Conservation (phyloP, 2,113 vertebrate species). For the Arothron firmamentum region DNA sequence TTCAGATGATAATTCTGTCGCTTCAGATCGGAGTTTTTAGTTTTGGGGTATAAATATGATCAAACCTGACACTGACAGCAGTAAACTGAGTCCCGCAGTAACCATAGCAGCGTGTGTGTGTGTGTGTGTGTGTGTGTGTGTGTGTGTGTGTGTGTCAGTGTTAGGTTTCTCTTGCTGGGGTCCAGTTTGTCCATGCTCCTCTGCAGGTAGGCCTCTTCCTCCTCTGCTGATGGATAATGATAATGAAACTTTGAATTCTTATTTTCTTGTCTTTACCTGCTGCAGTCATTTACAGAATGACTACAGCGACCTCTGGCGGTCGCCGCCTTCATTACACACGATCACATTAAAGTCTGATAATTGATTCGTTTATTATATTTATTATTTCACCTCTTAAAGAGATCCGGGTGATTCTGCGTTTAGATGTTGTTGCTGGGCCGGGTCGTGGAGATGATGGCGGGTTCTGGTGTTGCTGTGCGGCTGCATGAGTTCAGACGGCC, state of each 20-base stretch:
- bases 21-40: too few species aligned
- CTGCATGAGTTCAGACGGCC: not conserved
- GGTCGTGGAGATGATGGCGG: not conserved
- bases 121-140: too few species aligned
- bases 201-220: too few species aligned
- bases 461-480: not conserved
- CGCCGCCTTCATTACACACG: not conserved
- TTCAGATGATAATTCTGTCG: too few species aligned
- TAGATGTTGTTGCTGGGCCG: not conserved
- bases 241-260: not conserved
- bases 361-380: not conserved
- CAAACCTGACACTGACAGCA: too few species aligned
- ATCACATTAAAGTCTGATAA: not conserved
- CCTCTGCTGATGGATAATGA: not conserved
- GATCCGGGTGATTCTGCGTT: not conserved
- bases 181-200: too few species aligned
- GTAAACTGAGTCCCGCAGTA: too few species aligned
- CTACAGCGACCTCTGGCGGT: not conserved
- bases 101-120: too few species aligned
- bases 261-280: not conserved
- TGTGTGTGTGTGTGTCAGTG: too few species aligned
- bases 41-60: too few species aligned
- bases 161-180: too few species aligned
- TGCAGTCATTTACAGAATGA: not conserved
- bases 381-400: not conserved